Base-by-base conservation (phyloP, 2,888 invertebrate genomes). In the Tinea semifulvella region DNA sequence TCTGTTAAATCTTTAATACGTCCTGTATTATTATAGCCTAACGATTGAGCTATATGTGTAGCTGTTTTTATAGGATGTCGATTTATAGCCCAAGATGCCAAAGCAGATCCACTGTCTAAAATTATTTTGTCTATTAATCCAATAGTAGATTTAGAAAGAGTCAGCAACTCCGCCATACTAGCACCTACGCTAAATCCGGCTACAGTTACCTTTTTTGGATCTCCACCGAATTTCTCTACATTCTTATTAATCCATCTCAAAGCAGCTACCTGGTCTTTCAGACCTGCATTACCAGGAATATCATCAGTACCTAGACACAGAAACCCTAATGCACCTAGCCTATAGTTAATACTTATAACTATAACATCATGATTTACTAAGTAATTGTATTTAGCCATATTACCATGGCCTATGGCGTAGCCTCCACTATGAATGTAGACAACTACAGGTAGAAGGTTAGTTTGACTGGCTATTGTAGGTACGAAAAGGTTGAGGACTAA, bases 151-250 rank as follows among this genome's bases (percentile, higher is more conserved):
- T 68, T 65, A 0, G 75, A 69, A 1, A 79, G 43, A 0, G 65
- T 59, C 11, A 76, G 52, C 2, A 80, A 39, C 45, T 79, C 77
- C 6, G 75, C 77, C 64, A 79, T 64, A 1, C 86, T 74, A 0
- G 89, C 90, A 5, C 91, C 91, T 4, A 92, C 88, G 46, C 90
- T 90, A 58, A 91, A 92, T 0, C 96, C 96, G 57, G 92, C 85
- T 1, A 95, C 63, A 0, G 94, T 94, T 1, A 95, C 84, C 56
- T 86, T 86, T 22, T 85, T 82, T 0, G 88, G 86, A 70, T 94
- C 89, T 6, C 95, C 95, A 13, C 93, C 91, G 62, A 96, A 94
- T 43, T 84, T 82, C 11, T 53, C 74, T 5, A 94, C 89, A 61
- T 94, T 89, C 49, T 88, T 85, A 49, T 87, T 85, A 1, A 91